Conservation (phyloP, 2,797 vertebrate genomes). For the Tiaroga cobitis region DNA sequence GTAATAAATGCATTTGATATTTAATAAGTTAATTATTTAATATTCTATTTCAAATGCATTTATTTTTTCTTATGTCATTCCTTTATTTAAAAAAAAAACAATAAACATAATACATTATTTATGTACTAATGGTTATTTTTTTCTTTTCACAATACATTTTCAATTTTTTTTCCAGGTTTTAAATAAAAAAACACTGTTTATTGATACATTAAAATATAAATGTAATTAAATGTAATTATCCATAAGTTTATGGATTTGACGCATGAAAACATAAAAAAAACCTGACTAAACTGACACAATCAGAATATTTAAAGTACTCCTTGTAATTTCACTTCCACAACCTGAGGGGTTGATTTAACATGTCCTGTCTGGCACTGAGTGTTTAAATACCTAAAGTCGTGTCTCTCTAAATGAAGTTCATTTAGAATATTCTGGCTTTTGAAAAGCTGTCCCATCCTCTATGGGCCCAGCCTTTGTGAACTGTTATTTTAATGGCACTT, state of each 20-base stretch:
- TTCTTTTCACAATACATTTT: background rate
- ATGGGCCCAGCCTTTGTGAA: background rate
- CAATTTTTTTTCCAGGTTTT: background rate
- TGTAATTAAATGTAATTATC: too few relatives aligned
- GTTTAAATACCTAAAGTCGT: background rate
- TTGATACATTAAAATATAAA: background rate
- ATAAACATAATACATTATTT: background rate
- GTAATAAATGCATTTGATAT: background rate
- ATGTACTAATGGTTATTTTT: background rate
- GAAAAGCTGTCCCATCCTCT: background rate
- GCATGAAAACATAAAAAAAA: background rate
- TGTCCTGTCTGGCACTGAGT: background rate
- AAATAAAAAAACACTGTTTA: background rate
- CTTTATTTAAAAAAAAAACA: background rate
- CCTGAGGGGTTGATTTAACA: background rate
- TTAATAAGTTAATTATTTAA: too few relatives aligned
- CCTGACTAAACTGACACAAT: too few relatives aligned
- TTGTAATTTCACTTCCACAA: background rate
- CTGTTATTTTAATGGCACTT: constrained; percentile 22
- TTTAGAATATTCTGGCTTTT: constrained; percentile 1
- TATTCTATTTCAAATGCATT: background rate
- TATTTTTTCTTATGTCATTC: background rate
- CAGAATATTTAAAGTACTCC: background rate
- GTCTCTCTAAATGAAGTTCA: background rate
- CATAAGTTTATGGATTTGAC: background rate